Conservation (phyloP, 2,113 vertebrate species). For the Oostethus manadensis region DNA sequence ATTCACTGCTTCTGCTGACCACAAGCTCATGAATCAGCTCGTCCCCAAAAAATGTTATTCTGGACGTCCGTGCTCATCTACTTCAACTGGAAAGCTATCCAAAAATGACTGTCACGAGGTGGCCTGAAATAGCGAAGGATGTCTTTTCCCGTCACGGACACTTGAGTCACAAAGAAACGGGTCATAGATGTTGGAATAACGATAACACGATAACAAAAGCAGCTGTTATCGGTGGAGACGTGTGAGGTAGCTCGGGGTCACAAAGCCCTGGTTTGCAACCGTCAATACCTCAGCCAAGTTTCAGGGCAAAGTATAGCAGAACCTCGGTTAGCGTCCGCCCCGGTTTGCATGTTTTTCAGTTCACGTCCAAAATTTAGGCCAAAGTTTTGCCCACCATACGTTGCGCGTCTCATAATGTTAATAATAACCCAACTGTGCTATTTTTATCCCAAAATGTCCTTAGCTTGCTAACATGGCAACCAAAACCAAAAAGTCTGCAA, state of each 20-base stretch:
- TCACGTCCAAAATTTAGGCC: no score
- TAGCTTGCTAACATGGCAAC: no score
- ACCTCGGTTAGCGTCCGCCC: no score
- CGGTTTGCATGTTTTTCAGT: no score
- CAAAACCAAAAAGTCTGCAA: no score
- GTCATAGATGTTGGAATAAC: slow-evolving; percentile 16
- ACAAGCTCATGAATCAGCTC: slow-evolving; percentile 23
- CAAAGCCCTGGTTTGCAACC: neutral
- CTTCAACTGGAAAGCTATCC: slow-evolving; percentile 27
- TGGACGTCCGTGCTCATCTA: slow-evolving; percentile 8
- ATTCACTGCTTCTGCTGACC: slow-evolving; percentile 27
- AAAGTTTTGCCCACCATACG: no score
- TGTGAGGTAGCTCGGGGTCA: slow-evolving; percentile 43
- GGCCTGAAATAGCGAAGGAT: neutral
- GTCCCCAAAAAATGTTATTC: slow-evolving; percentile 3
- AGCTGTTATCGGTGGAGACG: slow-evolving; percentile 3
- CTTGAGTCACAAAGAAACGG: slow-evolving; percentile 19
- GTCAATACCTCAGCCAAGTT: no score
- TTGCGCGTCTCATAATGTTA: no score
- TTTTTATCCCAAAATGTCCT: no score
- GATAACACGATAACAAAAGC: slow-evolving; percentile 22
- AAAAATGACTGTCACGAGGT: slow-evolving; percentile 11
- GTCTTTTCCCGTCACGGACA: slow-evolving; percentile 23
- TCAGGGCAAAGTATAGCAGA: no score
- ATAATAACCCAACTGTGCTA: no score